Evolutionary conservation across 2,113 vertebrate genomes (phyloP).

Genomic region (Protobothrops mucrosquamatus): DNA sequence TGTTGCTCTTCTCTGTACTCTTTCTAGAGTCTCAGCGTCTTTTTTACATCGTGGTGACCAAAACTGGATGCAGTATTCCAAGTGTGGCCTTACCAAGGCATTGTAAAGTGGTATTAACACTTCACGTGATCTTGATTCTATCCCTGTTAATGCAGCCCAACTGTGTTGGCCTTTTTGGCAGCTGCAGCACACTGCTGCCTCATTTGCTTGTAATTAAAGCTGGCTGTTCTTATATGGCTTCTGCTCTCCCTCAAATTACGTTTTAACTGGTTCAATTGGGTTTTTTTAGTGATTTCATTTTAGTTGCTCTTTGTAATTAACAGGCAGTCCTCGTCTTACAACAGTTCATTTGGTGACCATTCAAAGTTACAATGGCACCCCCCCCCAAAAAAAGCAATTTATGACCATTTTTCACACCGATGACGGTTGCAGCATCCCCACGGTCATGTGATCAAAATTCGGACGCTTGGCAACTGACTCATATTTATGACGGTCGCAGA

Average conservation of each 20-base stretch:
- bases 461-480: not conserved
- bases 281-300: not conserved
- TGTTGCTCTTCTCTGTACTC: too few species aligned
- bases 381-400: not conserved
- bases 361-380: not conserved
- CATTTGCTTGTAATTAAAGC: not conserved
- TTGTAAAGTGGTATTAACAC: too few species aligned
- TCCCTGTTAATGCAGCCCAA: too few species aligned
- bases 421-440: not conserved
- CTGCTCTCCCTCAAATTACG: not conserved
- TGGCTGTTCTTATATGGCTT: not conserved
- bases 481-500: not conserved
- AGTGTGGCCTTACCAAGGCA: too few species aligned
- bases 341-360: not conserved
- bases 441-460: not conserved
- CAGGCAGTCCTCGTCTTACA: not conserved
- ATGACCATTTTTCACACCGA: not conserved
- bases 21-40: too few species aligned
- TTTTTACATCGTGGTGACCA: too few species aligned
- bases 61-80: too few species aligned
- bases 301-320: not conserved
- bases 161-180: too few species aligned
- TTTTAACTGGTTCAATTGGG: not conserved
- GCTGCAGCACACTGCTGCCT: too few species aligned
- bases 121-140: too few species aligned